phyloP scores from a whole-genome alignment of 1,140 invertebrate genomes.

The Trichogramma pretiosum region DNA sequence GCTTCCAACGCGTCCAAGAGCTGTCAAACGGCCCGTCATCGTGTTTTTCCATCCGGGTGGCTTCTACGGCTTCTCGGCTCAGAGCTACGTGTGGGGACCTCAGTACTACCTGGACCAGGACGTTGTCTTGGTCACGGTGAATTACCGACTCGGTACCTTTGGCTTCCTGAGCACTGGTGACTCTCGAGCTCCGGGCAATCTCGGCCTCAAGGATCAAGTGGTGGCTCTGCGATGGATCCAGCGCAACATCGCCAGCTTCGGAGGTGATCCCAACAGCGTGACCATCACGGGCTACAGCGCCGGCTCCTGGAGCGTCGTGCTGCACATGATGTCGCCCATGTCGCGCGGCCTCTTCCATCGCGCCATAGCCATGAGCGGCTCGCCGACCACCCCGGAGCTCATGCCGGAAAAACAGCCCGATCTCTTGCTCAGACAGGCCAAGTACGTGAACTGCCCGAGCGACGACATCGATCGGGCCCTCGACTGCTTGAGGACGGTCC shows the following conservation, averaged over 20 bases:
- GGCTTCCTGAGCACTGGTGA: constrained; percentile 61
- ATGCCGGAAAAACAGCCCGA: constrained; percentile 45
- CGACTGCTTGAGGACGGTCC: constrained; percentile 49
- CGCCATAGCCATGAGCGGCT: constrained; percentile 53
- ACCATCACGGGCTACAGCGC: constrained; percentile 64
- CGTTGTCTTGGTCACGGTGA: constrained; percentile 60
- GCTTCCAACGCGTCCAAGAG: background rate
- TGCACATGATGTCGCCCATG: constrained; percentile 57
- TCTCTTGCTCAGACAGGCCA: constrained; percentile 55
- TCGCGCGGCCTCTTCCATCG: constrained; percentile 39
- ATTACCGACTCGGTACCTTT: constrained; percentile 57
- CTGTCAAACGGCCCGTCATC: constrained; percentile 32
- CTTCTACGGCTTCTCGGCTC: constrained; percentile 45
- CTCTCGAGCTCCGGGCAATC: constrained; percentile 56
- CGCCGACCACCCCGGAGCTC: constrained; percentile 52
- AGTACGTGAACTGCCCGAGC: constrained; percentile 54
- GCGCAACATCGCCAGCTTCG: constrained; percentile 52
- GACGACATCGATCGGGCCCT: constrained; percentile 47
- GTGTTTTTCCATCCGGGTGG: constrained; percentile 49
- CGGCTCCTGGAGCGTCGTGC: constrained; percentile 51
- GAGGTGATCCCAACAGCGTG: constrained; percentile 49
- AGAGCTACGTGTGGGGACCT: constrained; percentile 47
- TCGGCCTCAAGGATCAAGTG: constrained; percentile 61
- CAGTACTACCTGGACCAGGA: constrained; percentile 57
- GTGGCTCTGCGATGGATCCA: constrained; percentile 54